Conservation (phyloP, 2,888 invertebrate species). For the Dione juno region DNA sequence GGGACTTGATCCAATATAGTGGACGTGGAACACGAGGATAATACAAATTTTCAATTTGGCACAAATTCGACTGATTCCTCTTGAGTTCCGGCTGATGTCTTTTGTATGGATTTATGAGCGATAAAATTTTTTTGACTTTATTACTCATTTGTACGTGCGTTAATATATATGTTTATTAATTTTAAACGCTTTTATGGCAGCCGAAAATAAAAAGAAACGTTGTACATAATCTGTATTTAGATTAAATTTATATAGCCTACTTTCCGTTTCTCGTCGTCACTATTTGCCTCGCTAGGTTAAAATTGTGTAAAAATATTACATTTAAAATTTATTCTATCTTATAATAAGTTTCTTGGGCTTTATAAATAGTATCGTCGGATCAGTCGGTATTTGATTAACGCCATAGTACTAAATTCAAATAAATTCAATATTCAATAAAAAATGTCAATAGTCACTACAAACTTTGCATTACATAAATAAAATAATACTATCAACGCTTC, state of each 20-base stretch:
- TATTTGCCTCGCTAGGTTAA: background rate
- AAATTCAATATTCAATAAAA: too few relatives aligned
- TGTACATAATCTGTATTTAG: background rate
- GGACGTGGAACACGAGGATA: constrained; percentile 17
- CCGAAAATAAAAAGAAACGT: background rate
- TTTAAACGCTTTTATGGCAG: background rate
- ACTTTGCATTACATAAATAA: too few relatives aligned
- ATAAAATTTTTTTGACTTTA: constrained; percentile 17
- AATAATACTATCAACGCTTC: background rate
- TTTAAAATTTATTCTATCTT: background rate
- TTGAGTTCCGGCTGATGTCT: constrained; percentile 10
- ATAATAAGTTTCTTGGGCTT: too few relatives aligned
- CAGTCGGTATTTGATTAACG: too few relatives aligned
- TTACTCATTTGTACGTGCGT: background rate
- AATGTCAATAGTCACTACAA: too few relatives aligned
- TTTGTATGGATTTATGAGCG: constrained; percentile 20
- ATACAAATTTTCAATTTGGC: constrained; percentile 22
- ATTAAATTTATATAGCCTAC: background rate
- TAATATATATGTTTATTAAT: constrained; percentile 13
- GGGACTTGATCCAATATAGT: constrained; percentile 28
- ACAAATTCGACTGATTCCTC: constrained; percentile 5
- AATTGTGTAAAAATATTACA: background rate
- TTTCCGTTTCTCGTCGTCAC: background rate
- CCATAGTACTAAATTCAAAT: too few relatives aligned
- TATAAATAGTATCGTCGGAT: too few relatives aligned